Percentiles rank a stretch among this genome's conserved stretches.
These are phyloP conservation scores for Montipora sp. DNA, from an alignment of 64 coral and sea anemone species.

Conservation along the genomic window DNA sequence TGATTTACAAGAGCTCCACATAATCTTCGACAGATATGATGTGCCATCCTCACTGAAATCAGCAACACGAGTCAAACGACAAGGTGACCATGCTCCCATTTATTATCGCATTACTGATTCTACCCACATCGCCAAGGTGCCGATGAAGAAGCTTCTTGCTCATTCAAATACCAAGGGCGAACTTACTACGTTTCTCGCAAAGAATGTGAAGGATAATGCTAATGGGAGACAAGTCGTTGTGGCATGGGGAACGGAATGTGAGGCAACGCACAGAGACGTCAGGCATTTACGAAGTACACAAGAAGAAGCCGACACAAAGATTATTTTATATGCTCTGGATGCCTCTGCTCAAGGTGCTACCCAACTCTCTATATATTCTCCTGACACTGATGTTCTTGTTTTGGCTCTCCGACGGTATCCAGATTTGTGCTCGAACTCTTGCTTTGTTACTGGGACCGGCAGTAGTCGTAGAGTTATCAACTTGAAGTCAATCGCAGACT, in stretches of 20 bases:
- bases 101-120: conserved; percentile 48
- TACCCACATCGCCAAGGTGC: conserved; percentile 48
- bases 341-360: conserved; percentile 56
- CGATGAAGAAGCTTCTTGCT: conserved; percentile 48
- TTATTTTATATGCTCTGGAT: conserved; percentile 68
- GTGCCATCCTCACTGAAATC: conserved; percentile 59
- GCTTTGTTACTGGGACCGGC: conserved; percentile 63
- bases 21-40: conserved; percentile 62
- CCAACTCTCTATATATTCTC: conserved; percentile 38
- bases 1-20: conserved; percentile 58
- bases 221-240: conserved; percentile 60
- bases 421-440: conserved; percentile 63
- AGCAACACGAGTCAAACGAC: conserved; percentile 57
- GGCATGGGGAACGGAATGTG: conserved; percentile 61
- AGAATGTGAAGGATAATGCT: conserved; percentile 72
- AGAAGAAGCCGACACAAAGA: conserved; percentile 63
- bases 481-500: conserved; percentile 71
- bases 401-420: conserved; percentile 58
- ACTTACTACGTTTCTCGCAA: conserved; percentile 67
- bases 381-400: conserved; percentile 47
- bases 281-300: conserved; percentile 60
- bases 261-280: conserved; percentile 69
- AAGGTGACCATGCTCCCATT: conserved; percentile 41
- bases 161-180: conserved; percentile 66
- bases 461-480: conserved; percentile 63